These are phyloP conservation scores for Enteromius afrohamiltoni DNA, from an alignment of 2,797 vertebrate genomes.

Conservation along the genomic window DNA sequence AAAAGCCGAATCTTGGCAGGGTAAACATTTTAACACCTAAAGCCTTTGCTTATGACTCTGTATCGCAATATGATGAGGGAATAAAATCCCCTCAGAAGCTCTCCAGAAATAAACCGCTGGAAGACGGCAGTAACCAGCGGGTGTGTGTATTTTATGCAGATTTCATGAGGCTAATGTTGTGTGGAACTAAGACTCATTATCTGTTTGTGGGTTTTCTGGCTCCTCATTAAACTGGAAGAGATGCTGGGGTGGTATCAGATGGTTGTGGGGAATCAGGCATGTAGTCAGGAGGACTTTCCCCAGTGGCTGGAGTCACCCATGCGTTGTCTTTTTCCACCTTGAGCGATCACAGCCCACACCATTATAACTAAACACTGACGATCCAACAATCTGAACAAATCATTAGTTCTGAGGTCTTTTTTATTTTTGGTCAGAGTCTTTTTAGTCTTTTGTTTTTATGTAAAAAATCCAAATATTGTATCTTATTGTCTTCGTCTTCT, in stretches of 20 bases:
- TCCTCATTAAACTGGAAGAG: conserved; percentile 49
- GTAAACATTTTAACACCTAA: conserved; percentile 37
- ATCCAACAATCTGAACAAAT: conserved; percentile 28
- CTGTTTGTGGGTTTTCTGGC: conserved; percentile 26
- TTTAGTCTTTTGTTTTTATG: neutral
- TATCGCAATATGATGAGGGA: conserved; percentile 33
- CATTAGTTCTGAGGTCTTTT: neutral
- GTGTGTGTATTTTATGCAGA: conserved; percentile 41
- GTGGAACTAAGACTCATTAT: conserved; percentile 53
- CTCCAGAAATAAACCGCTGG: conserved; percentile 24
- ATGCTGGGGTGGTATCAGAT: conserved; percentile 19
- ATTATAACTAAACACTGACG: conserved; percentile 47
- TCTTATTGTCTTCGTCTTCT: neutral
- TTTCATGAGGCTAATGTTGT: conserved; percentile 47
- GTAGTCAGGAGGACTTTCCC: conserved; percentile 39
- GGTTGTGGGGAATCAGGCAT: conserved; percentile 26
- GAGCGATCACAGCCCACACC: conserved; percentile 24
- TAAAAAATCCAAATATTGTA: neutral
- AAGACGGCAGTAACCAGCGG: conserved; percentile 33
- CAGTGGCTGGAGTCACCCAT: conserved; percentile 44
- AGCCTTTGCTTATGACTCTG: conserved; percentile 44
- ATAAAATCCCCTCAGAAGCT: conserved; percentile 21
- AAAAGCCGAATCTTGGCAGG: conserved; percentile 27
- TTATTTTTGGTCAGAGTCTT: neutral
- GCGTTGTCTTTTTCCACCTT: conserved; percentile 32